Evolutionary conservation across 2,888 invertebrate genomes (phyloP), one percentile per base, ranked within the genome.

Genomic region (Agrilus cyanescens): DNA sequence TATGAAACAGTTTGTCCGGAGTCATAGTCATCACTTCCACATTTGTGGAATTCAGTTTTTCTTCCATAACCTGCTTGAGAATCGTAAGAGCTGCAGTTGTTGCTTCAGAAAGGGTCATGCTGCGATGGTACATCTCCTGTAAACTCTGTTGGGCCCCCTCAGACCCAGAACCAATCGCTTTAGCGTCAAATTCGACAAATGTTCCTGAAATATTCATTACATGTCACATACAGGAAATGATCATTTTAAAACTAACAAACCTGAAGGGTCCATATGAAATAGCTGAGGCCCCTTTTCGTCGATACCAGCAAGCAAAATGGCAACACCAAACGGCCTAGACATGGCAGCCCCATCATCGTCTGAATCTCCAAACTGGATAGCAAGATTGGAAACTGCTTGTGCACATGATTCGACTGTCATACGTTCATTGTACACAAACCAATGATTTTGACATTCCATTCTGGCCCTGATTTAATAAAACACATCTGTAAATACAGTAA

Each of bases 61-160:
- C 98, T 64, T 99, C 98, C 98, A 99, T 98, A 0, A 99, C 97
- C 70, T 98, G 97, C 66, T 98, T 98, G 15, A 98, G 71, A 56
- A 97, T 97, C 10, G 86, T 89, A 41, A 98, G 71, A 1, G 94
- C 85, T 12, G 88, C 72, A 59, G 89, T 90, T 48, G 89, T 84
- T 0, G 96, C 97, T 70, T 97, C 96, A 50, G 82, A 81, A 39
- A 98, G 67, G 0, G 88, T 90, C 87, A 98, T 93, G 15, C 90
- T 86, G 72, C 89, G 75, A 55, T 80, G 79, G 54, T 75, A 83
- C 12, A 77, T 73, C 57, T 82, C 82, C 68, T 82, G 71, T 42
- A 83, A 68, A 58, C 93, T 91, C 66, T 98, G 97, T 65, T 98
- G 97, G 37, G 98, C 98, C 0, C 97, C 98, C 70, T 99, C 98